These are phyloP conservation scores for Diarsia rubi DNA, from an alignment of 2,888 invertebrate species.

Conservation along the genomic window DNA sequence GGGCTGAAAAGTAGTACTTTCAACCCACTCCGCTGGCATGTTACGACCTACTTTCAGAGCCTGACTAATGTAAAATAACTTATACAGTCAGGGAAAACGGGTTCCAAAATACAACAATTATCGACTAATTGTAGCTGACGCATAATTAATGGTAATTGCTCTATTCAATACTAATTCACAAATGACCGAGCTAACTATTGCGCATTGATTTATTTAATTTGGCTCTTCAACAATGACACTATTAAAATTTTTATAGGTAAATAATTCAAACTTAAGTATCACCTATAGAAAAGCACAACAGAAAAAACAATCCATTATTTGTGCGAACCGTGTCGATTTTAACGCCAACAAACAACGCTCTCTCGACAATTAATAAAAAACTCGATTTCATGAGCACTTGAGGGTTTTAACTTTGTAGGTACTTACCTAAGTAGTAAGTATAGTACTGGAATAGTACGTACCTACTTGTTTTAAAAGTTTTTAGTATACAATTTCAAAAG, in stretches of 20 bases:
- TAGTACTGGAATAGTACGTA: too few relatives aligned
- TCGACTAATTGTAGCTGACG: too few relatives aligned
- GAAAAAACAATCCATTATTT: too few relatives aligned
- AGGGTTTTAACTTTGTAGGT: background rate
- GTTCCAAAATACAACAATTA: background rate
- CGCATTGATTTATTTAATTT: background rate
- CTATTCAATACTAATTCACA: background rate
- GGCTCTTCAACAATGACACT: too few relatives aligned
- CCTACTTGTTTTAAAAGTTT: background rate
- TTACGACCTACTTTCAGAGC: too few relatives aligned
- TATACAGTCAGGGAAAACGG: too few relatives aligned
- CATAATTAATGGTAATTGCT: background rate
- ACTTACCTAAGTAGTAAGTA: background rate
- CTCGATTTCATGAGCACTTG: background rate
- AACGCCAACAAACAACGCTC: background rate
- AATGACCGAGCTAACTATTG: background rate
- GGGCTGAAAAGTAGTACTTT: too few relatives aligned
- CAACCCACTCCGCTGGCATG: too few relatives aligned
- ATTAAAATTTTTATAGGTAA: too few relatives aligned
- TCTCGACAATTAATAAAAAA: background rate
- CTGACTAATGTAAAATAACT: too few relatives aligned
- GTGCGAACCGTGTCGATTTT: background rate
- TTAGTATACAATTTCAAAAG: background rate
- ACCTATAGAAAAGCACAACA: too few relatives aligned
- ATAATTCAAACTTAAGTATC: too few relatives aligned